Evolutionary conservation across 2,113 vertebrate species (phyloP), one percentile per base, ranked within the genome.

Genomic region (Oncorhynchus keta): DNA sequence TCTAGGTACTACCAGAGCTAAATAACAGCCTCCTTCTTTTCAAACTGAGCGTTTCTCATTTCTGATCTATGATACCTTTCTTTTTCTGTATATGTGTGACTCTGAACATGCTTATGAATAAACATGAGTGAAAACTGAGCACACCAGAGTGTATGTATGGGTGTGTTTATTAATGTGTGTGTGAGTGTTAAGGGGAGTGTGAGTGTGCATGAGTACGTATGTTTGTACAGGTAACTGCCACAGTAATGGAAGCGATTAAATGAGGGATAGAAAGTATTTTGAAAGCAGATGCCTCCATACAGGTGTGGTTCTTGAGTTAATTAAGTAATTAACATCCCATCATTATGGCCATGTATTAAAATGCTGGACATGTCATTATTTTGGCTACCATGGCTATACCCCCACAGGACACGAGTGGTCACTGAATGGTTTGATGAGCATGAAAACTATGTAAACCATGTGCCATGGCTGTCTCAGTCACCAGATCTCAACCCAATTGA

Each of bases 1-100:
- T 78, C 57, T 91, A 90, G 94, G 94, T 94, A 68, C 94, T 94
- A 68, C 94, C 85, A 92, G 86, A 90, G 91, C 87, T 91, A 82
- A 90, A 88, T 91, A 81, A 90, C 88, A 83, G 85, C 77, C 81
- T 80, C 86, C 84, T 80, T 85, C 85, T 86, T 87, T 89, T 84
- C 73, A 75, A 85, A 84, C 81, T 70, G 78, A 88, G 88, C 79
- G 86, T 91, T 84, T 82, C 85, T 89, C 81, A 86, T 90, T 91
- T 92, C 82, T 70, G 81, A 89, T 91, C 30, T 88, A 87, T 79
- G 80, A 78, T 64, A 71, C 67, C 57, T 76, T 87, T 82, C 67
- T 72, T 88, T 86, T 87, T 85, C 73, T 87, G 86, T 83, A 45
- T 62, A 82, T 85, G 62, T 77, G 81, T 55, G 51, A 83, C 73